phyloP scores from a whole-genome alignment of 2,888 invertebrate species.

The Bombylius discolor region DNA sequence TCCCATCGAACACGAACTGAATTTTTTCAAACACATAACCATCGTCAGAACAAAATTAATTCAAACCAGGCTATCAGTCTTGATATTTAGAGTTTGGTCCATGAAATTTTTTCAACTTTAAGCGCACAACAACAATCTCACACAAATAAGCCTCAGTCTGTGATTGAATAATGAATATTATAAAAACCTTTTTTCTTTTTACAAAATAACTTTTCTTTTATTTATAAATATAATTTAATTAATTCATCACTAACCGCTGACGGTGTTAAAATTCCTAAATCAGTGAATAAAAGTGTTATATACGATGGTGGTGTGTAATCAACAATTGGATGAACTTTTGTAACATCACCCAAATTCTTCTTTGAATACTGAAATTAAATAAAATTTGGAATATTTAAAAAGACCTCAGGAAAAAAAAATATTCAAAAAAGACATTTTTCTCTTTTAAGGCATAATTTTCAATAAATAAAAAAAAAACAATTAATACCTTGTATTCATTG shows the following conservation, averaged over 20 bases:
- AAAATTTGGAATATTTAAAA: background rate
- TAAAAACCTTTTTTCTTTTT: too few species aligned
- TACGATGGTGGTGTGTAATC: conserved; percentile 96
- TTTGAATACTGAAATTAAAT: conserved; percentile 26
- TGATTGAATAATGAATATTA: too few species aligned
- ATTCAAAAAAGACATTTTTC: background rate
- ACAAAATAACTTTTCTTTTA: background rate
- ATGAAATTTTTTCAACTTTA: too few species aligned
- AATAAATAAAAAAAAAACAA: background rate
- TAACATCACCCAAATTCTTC: conserved; percentile 28
- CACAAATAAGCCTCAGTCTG: too few species aligned
- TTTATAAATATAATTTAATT: conserved; percentile 85
- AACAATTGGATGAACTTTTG: conserved; percentile 69
- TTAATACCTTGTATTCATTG: conserved; percentile 58
- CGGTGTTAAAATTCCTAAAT: conserved; percentile 89
- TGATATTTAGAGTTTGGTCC: too few species aligned
- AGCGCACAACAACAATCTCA: too few species aligned
- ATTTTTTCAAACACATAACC: too few species aligned
- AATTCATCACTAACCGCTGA: conserved; percentile 96
- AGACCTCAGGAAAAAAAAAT: background rate
- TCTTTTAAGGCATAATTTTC: background rate
- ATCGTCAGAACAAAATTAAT: too few species aligned
- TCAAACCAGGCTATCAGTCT: too few species aligned
- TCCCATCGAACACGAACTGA: too few species aligned
- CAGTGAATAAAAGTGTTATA: conserved; percentile 86